Evolutionary conservation across 2,888 invertebrate genomes (phyloP).

Genomic region (Dicyrtomina minuta): DNA sequence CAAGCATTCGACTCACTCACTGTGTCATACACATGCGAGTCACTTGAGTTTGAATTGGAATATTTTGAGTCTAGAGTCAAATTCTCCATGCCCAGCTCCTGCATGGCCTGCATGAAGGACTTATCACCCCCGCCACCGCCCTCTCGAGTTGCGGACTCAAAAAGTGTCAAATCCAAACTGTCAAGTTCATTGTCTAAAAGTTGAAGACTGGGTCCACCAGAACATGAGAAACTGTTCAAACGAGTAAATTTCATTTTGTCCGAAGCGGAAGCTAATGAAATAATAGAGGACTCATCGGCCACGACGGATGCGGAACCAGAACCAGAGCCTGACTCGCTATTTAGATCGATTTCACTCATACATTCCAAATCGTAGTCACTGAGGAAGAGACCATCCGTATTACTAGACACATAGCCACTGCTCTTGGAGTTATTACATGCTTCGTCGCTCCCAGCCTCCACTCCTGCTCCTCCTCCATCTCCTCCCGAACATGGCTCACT

Average conservation of each 20-base stretch:
- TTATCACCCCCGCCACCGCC: slow-evolving; percentile 21
- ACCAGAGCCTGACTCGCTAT: slow-evolving; percentile 47
- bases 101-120: slow-evolving; percentile 30
- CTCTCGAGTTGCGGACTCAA: slow-evolving; percentile 58
- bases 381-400: slow-evolving; percentile 18
- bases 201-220: not conserved
- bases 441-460: not conserved
- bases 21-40: slow-evolving; percentile 41
- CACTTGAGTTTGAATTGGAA: slow-evolving; percentile 26
- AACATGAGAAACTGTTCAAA: slow-evolving; percentile 12
- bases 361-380: slow-evolving; percentile 49
- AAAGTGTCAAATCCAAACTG: slow-evolving; percentile 67
- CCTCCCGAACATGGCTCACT: slow-evolving; percentile 24
- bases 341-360: slow-evolving; percentile 54
- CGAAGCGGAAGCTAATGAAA: not conserved
- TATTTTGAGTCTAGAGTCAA: slow-evolving; percentile 30
- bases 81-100: slow-evolving; percentile 25
- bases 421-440: slow-evolving; percentile 7
- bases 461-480: not conserved
- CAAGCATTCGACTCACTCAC: slow-evolving; percentile 18
- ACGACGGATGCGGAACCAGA: slow-evolving; percentile 25
- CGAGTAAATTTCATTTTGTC: slow-evolving; percentile 37
- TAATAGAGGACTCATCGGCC: not conserved
- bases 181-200: slow-evolving; percentile 62
- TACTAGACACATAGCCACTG: not conserved